Evolutionary conservation across 2,113 vertebrate genomes (phyloP).

Genomic region (Microcebus lehilahytsara): DNA sequence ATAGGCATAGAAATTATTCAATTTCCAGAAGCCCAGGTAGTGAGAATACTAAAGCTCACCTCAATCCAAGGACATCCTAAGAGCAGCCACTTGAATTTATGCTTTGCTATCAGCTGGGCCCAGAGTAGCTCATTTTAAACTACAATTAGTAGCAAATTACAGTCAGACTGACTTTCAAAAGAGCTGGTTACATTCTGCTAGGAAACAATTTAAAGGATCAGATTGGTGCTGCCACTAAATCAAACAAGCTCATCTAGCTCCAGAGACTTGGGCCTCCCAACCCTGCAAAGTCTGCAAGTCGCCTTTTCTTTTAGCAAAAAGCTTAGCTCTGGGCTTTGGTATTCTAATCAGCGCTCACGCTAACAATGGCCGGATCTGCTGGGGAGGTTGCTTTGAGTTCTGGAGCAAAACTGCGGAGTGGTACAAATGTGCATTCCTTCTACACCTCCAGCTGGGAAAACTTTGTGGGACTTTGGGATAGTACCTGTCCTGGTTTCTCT

Average conservation of each 20-base stretch:
- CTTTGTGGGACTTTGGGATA: slow-evolving; percentile 36
- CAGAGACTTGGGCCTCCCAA: slow-evolving; percentile 62
- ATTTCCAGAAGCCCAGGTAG: slow-evolving; percentile 5
- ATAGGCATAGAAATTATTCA: background rate
- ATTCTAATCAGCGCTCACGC: slow-evolving; percentile 67
- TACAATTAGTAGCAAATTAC: slow-evolving; percentile 72
- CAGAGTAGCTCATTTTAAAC: slow-evolving; percentile 67
- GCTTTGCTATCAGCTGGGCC: slow-evolving; percentile 36
- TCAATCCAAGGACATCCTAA: slow-evolving; percentile 49
- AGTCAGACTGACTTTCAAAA: slow-evolving; percentile 65
- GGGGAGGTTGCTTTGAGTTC: slow-evolving; percentile 62
- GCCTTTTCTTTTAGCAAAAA: slow-evolving; percentile 65
- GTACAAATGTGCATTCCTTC: slow-evolving; percentile 57
- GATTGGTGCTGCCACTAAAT: slow-evolving; percentile 62
- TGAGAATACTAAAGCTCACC: slow-evolving; percentile 11
- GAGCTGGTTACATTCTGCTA: slow-evolving; percentile 63
- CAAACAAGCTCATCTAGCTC: slow-evolving; percentile 59
- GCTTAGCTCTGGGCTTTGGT: slow-evolving; percentile 72
- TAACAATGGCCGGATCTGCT: slow-evolving; percentile 62
- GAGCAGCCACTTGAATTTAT: slow-evolving; percentile 59
- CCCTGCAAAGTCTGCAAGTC: background rate
- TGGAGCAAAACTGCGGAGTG: slow-evolving; percentile 61
- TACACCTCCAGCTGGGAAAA: slow-evolving; percentile 49
- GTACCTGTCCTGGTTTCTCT: slow-evolving; percentile 7
- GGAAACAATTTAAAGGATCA: slow-evolving; percentile 74